Percentiles rank a stretch among this genome's conserved stretches.
phyloP scores from a whole-genome alignment of 1,140 invertebrate genomes.

The Psilanteris sp. region DNA sequence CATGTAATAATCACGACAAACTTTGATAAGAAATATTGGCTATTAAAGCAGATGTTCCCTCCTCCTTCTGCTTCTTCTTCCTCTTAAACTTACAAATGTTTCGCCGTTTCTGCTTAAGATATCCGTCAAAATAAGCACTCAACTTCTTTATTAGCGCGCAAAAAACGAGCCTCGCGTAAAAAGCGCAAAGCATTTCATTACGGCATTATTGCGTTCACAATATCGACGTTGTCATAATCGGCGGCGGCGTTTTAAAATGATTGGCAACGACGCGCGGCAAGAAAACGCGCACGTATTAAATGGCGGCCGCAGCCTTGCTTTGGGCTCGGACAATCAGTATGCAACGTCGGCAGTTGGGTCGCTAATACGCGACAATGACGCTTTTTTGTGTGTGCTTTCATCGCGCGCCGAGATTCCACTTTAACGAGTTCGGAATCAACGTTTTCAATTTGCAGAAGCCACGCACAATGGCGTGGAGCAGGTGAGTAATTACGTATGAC shows the following conservation, averaged over 20 bases:
- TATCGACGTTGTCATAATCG: slow-evolving; percentile 23
- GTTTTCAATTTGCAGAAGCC: slow-evolving; percentile 65
- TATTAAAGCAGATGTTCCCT: too few species aligned
- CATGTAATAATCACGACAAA: too few species aligned
- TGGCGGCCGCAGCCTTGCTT: slow-evolving; percentile 3
- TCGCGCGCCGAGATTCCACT: slow-evolving; percentile 55
- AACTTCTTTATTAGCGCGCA: neutral
- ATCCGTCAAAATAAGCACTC: neutral
- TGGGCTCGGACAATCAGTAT: slow-evolving; percentile 33
- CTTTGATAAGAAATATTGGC: too few species aligned
- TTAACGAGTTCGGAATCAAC: slow-evolving; percentile 63
- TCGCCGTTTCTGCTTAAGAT: too few species aligned
- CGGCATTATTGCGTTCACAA: slow-evolving; percentile 6
- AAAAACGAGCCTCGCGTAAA: neutral
- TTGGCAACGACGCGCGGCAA: slow-evolving; percentile 4
- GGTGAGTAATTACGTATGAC: slow-evolving; percentile 67
- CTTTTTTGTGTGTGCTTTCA: slow-evolving; percentile 57
- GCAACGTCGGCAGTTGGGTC: slow-evolving; percentile 21
- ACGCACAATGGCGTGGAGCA: slow-evolving; percentile 57
- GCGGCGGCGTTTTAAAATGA: slow-evolving; percentile 5
- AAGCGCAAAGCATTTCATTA: neutral
- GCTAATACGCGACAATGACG: slow-evolving; percentile 53
- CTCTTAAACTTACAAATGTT: too few species aligned
- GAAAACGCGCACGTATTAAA: slow-evolving; percentile 22
- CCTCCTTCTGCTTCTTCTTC: too few species aligned